Evolutionary conservation across 2,113 vertebrate species (phyloP).

Genomic region (Urocitellus parryii): DNA sequence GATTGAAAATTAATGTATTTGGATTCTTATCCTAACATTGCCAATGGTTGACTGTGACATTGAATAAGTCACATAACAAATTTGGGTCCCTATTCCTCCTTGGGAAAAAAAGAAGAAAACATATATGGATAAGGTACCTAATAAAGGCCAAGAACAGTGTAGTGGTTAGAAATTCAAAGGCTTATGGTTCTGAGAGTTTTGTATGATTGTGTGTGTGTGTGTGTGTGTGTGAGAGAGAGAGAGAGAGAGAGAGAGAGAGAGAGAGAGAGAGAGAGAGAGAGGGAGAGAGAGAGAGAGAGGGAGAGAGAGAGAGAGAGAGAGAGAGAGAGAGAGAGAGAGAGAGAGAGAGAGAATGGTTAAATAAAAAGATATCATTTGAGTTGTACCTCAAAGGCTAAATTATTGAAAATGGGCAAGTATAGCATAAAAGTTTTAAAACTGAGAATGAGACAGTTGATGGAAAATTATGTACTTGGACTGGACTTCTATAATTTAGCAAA

Average conservation of each 20-base stretch:
- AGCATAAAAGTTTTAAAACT: neutral
- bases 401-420: neutral
- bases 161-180: neutral
- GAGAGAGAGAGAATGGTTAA: neutral
- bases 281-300: too few species aligned
- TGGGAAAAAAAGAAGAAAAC: neutral
- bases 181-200: neutral
- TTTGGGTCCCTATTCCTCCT: neutral
- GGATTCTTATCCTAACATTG: neutral
- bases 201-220: neutral
- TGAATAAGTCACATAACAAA: neutral
- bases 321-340: fast-evolving
- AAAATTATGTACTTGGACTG: neutral
- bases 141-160: neutral
- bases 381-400: neutral
- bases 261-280: fast-evolving
- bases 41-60: neutral
- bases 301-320: too few species aligned
- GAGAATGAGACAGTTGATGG: neutral
- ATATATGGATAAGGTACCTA: neutral
- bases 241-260: too few species aligned
- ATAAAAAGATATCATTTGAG: neutral
- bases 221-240: fast-evolving
- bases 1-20: neutral
- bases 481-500: neutral